phyloP scores from a whole-genome alignment of 2,797 vertebrate genomes.

The Scolopax rusticola region DNA sequence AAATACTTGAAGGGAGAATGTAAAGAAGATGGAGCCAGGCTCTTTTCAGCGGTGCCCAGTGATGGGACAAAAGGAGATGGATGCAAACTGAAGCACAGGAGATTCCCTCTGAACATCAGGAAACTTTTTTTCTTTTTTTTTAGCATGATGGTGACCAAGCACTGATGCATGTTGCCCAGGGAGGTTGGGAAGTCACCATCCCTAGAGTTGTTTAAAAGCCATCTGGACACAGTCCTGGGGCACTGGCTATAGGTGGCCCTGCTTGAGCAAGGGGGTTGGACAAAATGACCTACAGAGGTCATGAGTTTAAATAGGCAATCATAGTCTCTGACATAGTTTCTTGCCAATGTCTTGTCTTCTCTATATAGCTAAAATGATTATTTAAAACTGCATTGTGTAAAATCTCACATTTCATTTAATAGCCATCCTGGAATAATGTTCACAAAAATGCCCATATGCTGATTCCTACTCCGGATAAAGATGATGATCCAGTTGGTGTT shows the following conservation, averaged over 20 bases:
- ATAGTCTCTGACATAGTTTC: neutral
- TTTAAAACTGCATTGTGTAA: neutral
- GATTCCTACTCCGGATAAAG: slow-evolving; percentile 87
- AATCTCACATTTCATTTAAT: neutral
- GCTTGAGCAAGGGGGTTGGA: neutral
- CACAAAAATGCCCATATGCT: slow-evolving; percentile 83
- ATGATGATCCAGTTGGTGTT: slow-evolving; percentile 71
- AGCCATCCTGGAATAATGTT: slow-evolving; percentile 75
- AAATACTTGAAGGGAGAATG: neutral
- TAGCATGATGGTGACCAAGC: neutral
- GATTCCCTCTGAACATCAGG: neutral
- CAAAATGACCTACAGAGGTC: neutral
- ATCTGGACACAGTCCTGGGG: neutral
- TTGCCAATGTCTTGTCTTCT: neutral
- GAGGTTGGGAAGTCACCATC: neutral
- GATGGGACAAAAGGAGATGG: neutral
- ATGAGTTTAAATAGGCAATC: neutral
- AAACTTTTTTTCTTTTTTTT: neutral
- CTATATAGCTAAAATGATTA: accelerated
- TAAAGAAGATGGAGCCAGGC: too few relatives aligned
- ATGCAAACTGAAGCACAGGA: neutral
- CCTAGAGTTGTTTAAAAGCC: neutral
- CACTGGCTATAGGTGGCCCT: neutral
- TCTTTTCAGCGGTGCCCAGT: too few relatives aligned
- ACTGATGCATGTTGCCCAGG: neutral